Evolutionary conservation across 1,140 invertebrate species (phyloP).

Genomic region (Papilio glaucus): DNA sequence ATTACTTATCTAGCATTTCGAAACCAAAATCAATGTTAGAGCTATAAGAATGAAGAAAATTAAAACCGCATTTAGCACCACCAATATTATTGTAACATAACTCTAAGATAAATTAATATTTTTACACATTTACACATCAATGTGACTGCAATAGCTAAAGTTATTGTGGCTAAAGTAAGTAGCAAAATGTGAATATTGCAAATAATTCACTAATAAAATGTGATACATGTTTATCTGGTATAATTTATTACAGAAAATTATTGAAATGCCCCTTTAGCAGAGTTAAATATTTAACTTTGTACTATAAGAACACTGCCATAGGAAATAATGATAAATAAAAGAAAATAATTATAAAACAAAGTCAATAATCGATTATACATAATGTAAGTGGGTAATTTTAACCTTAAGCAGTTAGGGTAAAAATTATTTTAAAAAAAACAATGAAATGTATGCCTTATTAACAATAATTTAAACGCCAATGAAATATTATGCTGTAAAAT

Average conservation of each 20-base stretch:
- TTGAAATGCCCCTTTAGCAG: constrained; percentile 25
- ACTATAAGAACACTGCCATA: constrained; percentile 35
- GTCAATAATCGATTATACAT: constrained; percentile 4
- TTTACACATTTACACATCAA: constrained; percentile 72
- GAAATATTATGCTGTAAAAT: constrained; percentile 17
- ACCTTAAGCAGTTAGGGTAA: background rate
- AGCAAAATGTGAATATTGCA: constrained; percentile 32
- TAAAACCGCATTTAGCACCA: constrained; percentile 73
- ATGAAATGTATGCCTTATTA: background rate
- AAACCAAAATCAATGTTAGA: constrained; percentile 29
- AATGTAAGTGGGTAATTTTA: background rate
- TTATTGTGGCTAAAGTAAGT: constrained; percentile 21
- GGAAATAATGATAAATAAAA: background rate
- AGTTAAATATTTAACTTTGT: constrained; percentile 37
- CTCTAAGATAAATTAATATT: constrained; percentile 57
- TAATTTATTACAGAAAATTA: background rate
- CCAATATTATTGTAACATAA: constrained; percentile 60
- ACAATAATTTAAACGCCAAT: constrained; percentile 7
- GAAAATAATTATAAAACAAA: background rate
- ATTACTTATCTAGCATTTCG: constrained; percentile 31
- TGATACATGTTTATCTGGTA: constrained; percentile 10
- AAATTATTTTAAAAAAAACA: background rate
- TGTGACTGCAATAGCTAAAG: constrained; percentile 16
- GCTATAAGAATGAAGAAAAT: constrained; percentile 49
- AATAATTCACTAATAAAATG: constrained; percentile 2